Percentiles rank a stretch among this genome's conserved stretches.
Evolutionary conservation across 2,888 invertebrate species (phyloP).

Genomic region (Crocallis elinguaria): DNA sequence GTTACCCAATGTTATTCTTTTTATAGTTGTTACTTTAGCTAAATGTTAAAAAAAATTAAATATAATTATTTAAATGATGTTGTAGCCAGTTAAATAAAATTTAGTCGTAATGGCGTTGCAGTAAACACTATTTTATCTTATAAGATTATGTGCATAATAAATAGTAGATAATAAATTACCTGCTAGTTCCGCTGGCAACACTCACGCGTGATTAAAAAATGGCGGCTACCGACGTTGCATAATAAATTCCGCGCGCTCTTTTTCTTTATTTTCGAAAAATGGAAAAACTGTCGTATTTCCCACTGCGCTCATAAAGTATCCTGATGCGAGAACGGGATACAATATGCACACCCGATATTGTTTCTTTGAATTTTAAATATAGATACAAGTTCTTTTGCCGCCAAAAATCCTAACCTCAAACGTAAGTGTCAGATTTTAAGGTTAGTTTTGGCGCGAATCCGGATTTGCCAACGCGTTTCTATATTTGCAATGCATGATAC

Average conservation of each 20-base stretch:
- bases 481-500: conserved; percentile 50
- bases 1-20: too few relatives aligned
- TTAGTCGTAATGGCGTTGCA: too few relatives aligned
- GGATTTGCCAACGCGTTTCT: conserved; percentile 32
- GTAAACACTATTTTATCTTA: too few relatives aligned
- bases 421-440: conserved; percentile 46
- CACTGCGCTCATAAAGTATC: conserved; percentile 75
- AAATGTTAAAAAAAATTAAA: too few relatives aligned
- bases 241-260: conserved; percentile 59
- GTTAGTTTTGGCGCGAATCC: conserved; percentile 46
- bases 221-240: conserved; percentile 53
- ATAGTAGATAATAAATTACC: conserved; percentile 46
- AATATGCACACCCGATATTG: conserved; percentile 79
- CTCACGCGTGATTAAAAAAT: conserved; percentile 63
- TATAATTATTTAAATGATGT: too few relatives aligned
- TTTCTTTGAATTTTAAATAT: conserved; percentile 81
- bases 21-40: too few relatives aligned
- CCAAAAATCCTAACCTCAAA: conserved; percentile 42
- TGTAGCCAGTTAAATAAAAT: too few relatives aligned
- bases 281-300: conserved; percentile 73
- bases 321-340: conserved; percentile 63
- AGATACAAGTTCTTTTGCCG: conserved; percentile 39
- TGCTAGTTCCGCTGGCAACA: conserved; percentile 49
- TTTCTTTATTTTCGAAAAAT: conserved; percentile 60
- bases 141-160: conserved; percentile 16